Conservation (phyloP, 2,888 invertebrate genomes). For the Parnassius glacialis region DNA sequence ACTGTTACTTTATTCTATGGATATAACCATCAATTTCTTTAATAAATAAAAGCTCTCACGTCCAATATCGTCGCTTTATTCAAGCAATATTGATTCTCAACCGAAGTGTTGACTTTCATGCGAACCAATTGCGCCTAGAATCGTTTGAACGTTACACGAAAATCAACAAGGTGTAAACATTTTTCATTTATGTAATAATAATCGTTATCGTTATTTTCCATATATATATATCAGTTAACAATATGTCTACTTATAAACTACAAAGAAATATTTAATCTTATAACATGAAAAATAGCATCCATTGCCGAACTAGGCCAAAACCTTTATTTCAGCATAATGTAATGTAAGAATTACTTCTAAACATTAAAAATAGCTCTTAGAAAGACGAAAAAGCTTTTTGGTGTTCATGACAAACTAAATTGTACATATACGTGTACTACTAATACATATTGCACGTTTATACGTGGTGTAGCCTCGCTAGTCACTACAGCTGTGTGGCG, state of each 20-base stretch:
- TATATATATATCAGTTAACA: neutral
- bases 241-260: neutral
- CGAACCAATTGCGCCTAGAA: neutral
- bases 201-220: too few species aligned
- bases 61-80: conserved; percentile 1
- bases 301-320: neutral
- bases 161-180: too few species aligned
- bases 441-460: too few species aligned
- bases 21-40: conserved; percentile 1
- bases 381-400: too few species aligned
- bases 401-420: too few species aligned
- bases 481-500: too few species aligned
- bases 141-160: too few species aligned
- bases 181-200: too few species aligned
- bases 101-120: conserved; percentile 6
- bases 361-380: too few species aligned
- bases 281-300: neutral
- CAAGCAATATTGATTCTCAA: neutral
- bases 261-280: neutral
- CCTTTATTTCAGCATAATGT: neutral
- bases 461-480: too few species aligned
- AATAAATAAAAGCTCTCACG: conserved; percentile 2
- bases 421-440: too few species aligned
- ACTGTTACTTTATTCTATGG: neutral
- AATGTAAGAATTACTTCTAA: too few species aligned